Conservation (phyloP, 2,888 invertebrate genomes). For the Mesorhabditis sp. region DNA sequence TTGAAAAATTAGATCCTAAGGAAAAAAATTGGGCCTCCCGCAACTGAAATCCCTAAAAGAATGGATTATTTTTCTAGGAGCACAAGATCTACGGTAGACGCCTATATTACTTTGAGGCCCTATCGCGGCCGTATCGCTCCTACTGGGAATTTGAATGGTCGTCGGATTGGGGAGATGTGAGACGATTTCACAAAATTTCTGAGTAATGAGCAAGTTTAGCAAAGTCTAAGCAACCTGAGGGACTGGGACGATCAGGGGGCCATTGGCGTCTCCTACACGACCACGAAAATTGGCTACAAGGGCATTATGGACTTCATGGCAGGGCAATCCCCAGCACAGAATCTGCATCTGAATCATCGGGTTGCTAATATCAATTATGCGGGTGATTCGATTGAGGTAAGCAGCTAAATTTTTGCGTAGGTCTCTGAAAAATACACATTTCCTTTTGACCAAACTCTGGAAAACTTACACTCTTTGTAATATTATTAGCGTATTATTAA, state of each 20-base stretch:
- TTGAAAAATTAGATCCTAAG: too few relatives aligned
- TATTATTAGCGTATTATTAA: background rate
- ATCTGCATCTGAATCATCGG: constrained; percentile 36
- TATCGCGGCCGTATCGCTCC: constrained; percentile 41
- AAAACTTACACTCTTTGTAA: background rate
- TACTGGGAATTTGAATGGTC: constrained; percentile 56
- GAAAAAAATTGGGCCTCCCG: too few relatives aligned
- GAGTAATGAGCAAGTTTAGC: constrained; percentile 15
- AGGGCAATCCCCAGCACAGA: constrained; percentile 18
- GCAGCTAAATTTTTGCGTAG: background rate
- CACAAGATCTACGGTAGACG: constrained; percentile 30
- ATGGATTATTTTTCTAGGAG: constrained; percentile 10
- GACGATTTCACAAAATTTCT: constrained; percentile 6
- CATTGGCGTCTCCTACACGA: constrained; percentile 41
- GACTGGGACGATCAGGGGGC: constrained; percentile 48
- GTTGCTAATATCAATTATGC: constrained; percentile 39
- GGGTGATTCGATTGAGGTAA: constrained; percentile 12
- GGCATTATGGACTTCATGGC: constrained; percentile 38
- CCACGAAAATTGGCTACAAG: constrained; percentile 44
- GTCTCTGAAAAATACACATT: too few relatives aligned
- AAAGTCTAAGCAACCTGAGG: constrained; percentile 44
- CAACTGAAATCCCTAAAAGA: background rate
- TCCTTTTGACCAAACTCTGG: background rate
- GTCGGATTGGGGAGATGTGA: constrained; percentile 44
- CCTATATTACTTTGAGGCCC: constrained; percentile 36